Evolutionary conservation across 2,888 invertebrate species (phyloP).

Genomic region (Subacronicta megacephala): DNA sequence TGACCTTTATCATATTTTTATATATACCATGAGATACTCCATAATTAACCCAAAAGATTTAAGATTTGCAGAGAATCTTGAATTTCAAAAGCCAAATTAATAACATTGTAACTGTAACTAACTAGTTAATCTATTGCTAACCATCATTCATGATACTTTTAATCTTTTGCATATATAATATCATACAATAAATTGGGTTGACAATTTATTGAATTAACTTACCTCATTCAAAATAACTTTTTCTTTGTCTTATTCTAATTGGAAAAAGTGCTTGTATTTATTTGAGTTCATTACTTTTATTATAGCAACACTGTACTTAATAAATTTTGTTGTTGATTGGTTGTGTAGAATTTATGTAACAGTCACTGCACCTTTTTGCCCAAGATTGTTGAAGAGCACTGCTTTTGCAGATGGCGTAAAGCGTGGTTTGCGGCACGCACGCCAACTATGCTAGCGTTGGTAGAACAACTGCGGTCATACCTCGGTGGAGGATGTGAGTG

Average conservation of each 20-base stretch:
- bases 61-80: too few species aligned
- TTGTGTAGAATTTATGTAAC: conserved; percentile 32
- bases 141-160: conserved; percentile 21
- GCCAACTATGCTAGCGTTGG: conserved; percentile 89
- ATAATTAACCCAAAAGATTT: too few species aligned
- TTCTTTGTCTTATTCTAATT: too few species aligned
- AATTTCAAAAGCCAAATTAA: conserved; percentile 22
- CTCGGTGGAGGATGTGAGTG: conserved; percentile 89
- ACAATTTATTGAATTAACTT: too few species aligned
- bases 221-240: background rate
- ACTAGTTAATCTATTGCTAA: conserved; percentile 31
- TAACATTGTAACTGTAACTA: conserved; percentile 33
- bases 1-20: too few species aligned
- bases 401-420: conserved; percentile 88
- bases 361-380: conserved; percentile 27
- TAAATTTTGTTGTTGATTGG: conserved; percentile 32
- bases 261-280: too few species aligned
- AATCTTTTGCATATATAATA: conserved; percentile 8
- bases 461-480: conserved; percentile 88
- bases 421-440: conserved; percentile 81
- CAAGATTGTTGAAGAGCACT: conserved; percentile 70
- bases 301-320: too few species aligned
- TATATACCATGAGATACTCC: too few species aligned
- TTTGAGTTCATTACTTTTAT: background rate
- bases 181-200: conserved; percentile 19